Evolutionary conservation across 2,888 invertebrate genomes (phyloP).

Genomic region (Meteorus colon): DNA sequence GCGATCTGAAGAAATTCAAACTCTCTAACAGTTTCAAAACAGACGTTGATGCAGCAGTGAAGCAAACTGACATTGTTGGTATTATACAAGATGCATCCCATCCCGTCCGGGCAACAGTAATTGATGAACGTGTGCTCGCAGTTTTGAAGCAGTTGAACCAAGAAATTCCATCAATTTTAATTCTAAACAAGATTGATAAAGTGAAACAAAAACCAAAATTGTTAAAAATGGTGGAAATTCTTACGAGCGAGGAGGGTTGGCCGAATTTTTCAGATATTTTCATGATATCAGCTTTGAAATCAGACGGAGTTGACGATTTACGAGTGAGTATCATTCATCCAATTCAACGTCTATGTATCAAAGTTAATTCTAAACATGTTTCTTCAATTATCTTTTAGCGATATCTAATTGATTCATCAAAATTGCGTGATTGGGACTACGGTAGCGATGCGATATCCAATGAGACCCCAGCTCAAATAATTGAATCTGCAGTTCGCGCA

Average conservation of each 20-base stretch:
- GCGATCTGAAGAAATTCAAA: conserved; percentile 80
- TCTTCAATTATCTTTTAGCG: conserved; percentile 74
- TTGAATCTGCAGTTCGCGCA: conserved; percentile 85
- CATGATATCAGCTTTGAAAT: conserved; percentile 90
- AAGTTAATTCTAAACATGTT: conserved; percentile 4
- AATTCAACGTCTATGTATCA: not conserved
- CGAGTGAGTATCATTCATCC: conserved; percentile 74
- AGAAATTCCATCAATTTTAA: conserved; percentile 81
- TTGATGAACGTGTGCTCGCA: conserved; percentile 82
- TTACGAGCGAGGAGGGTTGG: conserved; percentile 82
- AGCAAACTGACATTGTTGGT: conserved; percentile 86
- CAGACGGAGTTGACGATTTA: conserved; percentile 83
- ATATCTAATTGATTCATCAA: conserved; percentile 81
- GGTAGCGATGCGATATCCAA: conserved; percentile 82
- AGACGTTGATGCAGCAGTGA: conserved; percentile 78
- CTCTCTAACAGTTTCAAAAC: conserved; percentile 77
- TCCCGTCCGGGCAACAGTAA: conserved; percentile 78
- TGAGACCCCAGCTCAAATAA: conserved; percentile 81
- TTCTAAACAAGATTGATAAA: conserved; percentile 91
- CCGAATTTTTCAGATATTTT: conserved; percentile 91
- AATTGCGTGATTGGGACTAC: conserved; percentile 81
- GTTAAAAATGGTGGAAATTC: conserved; percentile 80
- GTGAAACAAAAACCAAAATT: conserved; percentile 79
- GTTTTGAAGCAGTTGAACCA: conserved; percentile 76
- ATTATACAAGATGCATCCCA: conserved; percentile 91